phyloP scores from a whole-genome alignment of 2,113 vertebrate genomes.

The Alethe diademata region DNA sequence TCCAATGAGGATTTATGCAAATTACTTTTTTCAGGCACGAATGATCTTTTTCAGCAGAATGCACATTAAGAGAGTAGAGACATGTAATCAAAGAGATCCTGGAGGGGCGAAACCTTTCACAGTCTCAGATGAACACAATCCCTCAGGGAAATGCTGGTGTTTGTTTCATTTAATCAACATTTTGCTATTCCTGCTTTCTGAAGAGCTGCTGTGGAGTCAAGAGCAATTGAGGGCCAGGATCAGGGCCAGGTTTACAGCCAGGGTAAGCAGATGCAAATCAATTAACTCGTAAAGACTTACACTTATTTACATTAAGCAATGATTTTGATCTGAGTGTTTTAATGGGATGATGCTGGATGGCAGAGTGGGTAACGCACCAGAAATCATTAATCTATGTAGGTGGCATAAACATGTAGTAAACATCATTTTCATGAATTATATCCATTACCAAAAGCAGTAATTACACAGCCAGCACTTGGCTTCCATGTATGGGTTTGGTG shows the following conservation, averaged over 20 bases:
- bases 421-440: not conserved
- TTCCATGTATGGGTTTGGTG: not conserved
- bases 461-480: not conserved
- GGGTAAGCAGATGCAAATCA: not conserved
- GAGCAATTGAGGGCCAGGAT: not conserved
- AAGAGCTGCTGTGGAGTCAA: not conserved
- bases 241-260: not conserved
- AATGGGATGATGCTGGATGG: not conserved
- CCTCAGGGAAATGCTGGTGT: not conserved
- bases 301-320: not conserved
- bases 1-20: constrained; percentile 2
- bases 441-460: not conserved
- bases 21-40: not conserved
- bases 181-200: not conserved
- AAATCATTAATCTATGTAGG: not conserved
- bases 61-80: not conserved
- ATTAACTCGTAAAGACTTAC: not conserved
- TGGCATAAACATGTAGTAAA: not conserved
- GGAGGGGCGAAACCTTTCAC: not conserved
- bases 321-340: not conserved
- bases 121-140: not conserved
- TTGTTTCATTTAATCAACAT: not conserved
- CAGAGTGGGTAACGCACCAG: not conserved
- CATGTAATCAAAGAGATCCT: not conserved
- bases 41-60: not conserved